Evolutionary conservation across 1,140 invertebrate species (phyloP).

Genomic region (Leptonema lineaticorne): DNA sequence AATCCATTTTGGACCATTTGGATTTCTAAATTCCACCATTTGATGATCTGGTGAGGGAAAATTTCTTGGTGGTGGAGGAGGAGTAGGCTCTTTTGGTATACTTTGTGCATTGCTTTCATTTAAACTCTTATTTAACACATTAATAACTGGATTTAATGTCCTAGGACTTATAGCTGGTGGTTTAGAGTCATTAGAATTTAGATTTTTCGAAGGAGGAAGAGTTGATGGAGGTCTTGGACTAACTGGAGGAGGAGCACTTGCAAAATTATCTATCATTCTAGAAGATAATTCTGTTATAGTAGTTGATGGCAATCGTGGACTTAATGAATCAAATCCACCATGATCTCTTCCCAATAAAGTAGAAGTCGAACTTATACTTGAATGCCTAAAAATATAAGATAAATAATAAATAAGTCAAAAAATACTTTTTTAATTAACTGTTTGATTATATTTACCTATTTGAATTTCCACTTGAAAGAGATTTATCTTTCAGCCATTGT

Average conservation of each 20-base stretch:
- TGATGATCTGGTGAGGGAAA: slow-evolving; percentile 38
- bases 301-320: slow-evolving; percentile 25
- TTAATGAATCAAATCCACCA: slow-evolving; percentile 11
- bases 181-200: slow-evolving; percentile 7
- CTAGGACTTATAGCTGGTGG: slow-evolving; percentile 18
- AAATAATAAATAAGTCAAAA: not conserved
- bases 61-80: slow-evolving; percentile 5
- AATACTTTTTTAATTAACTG: not conserved
- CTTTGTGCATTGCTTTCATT: slow-evolving; percentile 21
- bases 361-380: slow-evolving; percentile 31
- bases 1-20: slow-evolving; percentile 46
- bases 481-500: not conserved
- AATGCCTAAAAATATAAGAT: slow-evolving; percentile 33
- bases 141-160: slow-evolving; percentile 1
- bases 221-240: slow-evolving; percentile 29
- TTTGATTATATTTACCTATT: not conserved
- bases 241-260: slow-evolving; percentile 35
- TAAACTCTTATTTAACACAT: slow-evolving; percentile 27
- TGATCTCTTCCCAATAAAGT: slow-evolving; percentile 18
- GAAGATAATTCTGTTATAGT: slow-evolving; percentile 36
- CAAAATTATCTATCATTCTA: slow-evolving; percentile 29
- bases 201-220: slow-evolving; percentile 12
- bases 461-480: not conserved
- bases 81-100: not conserved
- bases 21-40: slow-evolving; percentile 37